A percentile compares a stretch with the other conserved stretches of the same genome.
These are phyloP conservation scores for Chrosomus eos DNA, from an alignment of 2,797 vertebrate genomes.

Conservation along the genomic window DNA sequence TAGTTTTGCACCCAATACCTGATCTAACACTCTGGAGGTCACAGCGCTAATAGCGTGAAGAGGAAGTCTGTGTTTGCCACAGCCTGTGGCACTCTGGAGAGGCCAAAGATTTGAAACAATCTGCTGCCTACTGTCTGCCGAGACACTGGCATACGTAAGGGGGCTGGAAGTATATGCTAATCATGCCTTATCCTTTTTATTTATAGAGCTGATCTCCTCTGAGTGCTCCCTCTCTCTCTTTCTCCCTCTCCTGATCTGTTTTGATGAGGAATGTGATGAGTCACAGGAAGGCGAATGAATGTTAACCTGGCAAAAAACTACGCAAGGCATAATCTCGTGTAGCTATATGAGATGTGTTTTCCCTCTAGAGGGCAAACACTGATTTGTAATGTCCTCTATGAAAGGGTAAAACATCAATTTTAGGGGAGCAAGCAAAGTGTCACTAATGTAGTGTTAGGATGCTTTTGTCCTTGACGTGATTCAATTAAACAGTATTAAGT, in stretches of 20 bases:
- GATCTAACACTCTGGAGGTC: conserved; percentile 34
- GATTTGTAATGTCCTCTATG: conserved; percentile 19
- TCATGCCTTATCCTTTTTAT: conserved; percentile 70
- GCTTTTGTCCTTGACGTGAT: conserved; percentile 14
- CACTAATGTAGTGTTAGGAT: neutral
- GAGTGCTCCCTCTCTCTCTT: conserved; percentile 62
- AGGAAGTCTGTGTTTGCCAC: conserved; percentile 32
- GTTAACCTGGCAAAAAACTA: conserved; percentile 64
- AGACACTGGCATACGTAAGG: conserved; percentile 57
- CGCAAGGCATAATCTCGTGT: conserved; percentile 47
- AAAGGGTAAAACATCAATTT: conserved; percentile 20
- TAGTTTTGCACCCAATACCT: conserved; percentile 54
- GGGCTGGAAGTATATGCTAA: conserved; percentile 70
- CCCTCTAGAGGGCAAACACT: conserved; percentile 3
- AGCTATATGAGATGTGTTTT: conserved; percentile 30
- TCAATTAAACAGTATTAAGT: conserved; percentile 35
- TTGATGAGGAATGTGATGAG: conserved; percentile 71
- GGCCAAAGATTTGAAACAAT: conserved; percentile 53
- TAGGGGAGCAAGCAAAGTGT: neutral
- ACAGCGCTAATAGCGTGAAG: conserved; percentile 29
- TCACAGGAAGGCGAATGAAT: conserved; percentile 71
- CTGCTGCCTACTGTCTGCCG: conserved; percentile 57
- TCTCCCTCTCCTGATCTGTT: conserved; percentile 41
- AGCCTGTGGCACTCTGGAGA: conserved; percentile 41
- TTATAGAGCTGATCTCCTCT: conserved; percentile 76